A percentile compares a stretch with the other conserved stretches of the same genome.
These are phyloP conservation scores for Drosophila nikananu DNA, from an alignment of 1,140 invertebrate genomes.

Conservation along the genomic window DNA sequence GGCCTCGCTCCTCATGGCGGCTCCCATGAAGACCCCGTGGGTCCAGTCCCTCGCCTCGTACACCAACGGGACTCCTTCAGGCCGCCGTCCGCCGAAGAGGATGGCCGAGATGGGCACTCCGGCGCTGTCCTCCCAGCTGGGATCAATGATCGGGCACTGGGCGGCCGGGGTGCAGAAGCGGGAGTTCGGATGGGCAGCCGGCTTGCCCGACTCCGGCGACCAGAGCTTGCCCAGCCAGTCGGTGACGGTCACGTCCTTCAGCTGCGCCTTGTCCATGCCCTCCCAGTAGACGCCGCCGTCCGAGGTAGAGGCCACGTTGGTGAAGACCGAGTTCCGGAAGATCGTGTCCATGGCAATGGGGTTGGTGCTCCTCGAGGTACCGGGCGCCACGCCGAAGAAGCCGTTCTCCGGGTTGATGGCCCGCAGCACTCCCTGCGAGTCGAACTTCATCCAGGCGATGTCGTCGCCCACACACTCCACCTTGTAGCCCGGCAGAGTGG, in stretches of 20 bases:
- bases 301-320: conserved; percentile 95
- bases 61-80: conserved; percentile 94
- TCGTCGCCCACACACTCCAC: conserved; percentile 97
- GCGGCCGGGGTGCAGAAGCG: conserved; percentile 95
- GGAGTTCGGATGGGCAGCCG: conserved; percentile 95
- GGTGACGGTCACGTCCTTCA: conserved; percentile 87
- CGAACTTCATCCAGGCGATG: conserved; percentile 99
- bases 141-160: conserved; percentile 96
- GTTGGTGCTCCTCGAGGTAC: conserved; percentile 94
- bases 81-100: conserved; percentile 96
- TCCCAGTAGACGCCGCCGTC: conserved; percentile 97
- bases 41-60: conserved; percentile 95
- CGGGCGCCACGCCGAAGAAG: conserved; percentile 98
- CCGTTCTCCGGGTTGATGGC: conserved; percentile 99
- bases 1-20: conserved; percentile 95
- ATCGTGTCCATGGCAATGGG: conserved; percentile 97
- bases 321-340: conserved; percentile 95
- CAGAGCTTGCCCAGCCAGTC: conserved; percentile 92
- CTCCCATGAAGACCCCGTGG: conserved; percentile 96
- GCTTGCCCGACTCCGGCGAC: conserved; percentile 87
- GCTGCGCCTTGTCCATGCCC: conserved; percentile 90
- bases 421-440: conserved; percentile 93
- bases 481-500: conserved; percentile 97
- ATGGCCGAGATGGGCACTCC: conserved; percentile 97
- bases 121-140: conserved; percentile 90